Evolutionary conservation across 2,113 vertebrate species (phyloP).

Genomic region (Prolemur simus): DNA sequence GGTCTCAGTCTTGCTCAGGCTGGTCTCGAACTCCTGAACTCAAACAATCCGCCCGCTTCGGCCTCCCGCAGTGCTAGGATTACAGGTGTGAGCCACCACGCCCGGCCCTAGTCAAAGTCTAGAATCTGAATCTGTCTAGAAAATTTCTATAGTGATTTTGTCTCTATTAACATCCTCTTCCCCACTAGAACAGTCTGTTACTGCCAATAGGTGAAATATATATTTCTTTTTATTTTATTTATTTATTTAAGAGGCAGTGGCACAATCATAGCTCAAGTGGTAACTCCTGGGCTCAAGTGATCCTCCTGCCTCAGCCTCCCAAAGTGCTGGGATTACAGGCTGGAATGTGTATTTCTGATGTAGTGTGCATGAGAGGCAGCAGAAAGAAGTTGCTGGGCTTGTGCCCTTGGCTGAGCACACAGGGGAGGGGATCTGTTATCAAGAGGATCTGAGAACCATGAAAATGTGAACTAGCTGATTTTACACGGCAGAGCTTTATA

Average conservation of each 20-base stretch:
- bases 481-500: neutral
- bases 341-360: neutral
- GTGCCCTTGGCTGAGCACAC: neutral
- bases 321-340: too few relatives aligned
- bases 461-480: neutral
- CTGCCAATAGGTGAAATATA: neutral
- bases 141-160: constrained; percentile 9
- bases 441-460: constrained; percentile 19
- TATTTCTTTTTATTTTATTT: too few relatives aligned
- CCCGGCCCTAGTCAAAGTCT: neutral
- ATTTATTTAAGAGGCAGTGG: too few relatives aligned
- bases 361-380: neutral
- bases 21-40: too few relatives aligned
- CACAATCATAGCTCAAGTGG: too few relatives aligned
- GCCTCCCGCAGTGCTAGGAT: too few relatives aligned
- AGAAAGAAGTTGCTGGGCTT: neutral
- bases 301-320: too few relatives aligned
- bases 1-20: too few relatives aligned
- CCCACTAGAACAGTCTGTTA: neutral
- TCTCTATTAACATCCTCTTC: neutral
- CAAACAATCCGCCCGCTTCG: too few relatives aligned
- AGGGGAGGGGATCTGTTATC: constrained; percentile 6
- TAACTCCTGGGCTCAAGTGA: too few relatives aligned
- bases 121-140: constrained; percentile 17
- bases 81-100: too few relatives aligned